phyloP scores from a whole-genome alignment of 2,797 vertebrate genomes.

The Neosilurus mollespiculum region DNA sequence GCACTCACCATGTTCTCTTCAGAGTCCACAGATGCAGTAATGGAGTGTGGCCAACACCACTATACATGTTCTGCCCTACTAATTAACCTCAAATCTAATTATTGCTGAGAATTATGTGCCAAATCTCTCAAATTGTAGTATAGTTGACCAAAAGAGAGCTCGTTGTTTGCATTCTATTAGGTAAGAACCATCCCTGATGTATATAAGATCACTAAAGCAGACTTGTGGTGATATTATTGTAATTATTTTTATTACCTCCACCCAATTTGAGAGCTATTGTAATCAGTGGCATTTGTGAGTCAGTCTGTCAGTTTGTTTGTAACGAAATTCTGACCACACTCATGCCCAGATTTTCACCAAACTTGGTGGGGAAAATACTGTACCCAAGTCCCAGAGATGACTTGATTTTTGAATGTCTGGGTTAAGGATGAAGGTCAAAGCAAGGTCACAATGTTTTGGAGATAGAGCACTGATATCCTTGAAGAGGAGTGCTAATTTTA shows the following conservation, averaged over 20 bases:
- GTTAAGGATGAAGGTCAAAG: no score
- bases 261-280: no score
- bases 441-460: no score
- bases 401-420: no score
- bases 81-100: slow-evolving; percentile 68
- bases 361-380: no score
- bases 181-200: neutral
- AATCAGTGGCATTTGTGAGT: no score
- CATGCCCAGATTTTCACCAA: no score
- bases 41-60: slow-evolving; percentile 61
- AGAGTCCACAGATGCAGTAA: slow-evolving; percentile 60
- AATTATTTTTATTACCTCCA: neutral
- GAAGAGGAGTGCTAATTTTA: no score
- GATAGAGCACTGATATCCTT: no score
- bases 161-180: slow-evolving; percentile 11
- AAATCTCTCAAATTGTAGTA: slow-evolving; percentile 60
- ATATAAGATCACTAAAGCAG: neutral
- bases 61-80: slow-evolving; percentile 65
- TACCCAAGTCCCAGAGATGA: no score
- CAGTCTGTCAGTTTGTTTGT: no score
- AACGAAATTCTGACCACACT: no score
- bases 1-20: slow-evolving; percentile 59
- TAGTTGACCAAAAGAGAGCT: slow-evolving; percentile 54
- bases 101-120: slow-evolving; percentile 60
- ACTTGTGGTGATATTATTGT: neutral